phyloP scores from a whole-genome alignment of 1,140 invertebrate genomes.

The Aphis gossypii region DNA sequence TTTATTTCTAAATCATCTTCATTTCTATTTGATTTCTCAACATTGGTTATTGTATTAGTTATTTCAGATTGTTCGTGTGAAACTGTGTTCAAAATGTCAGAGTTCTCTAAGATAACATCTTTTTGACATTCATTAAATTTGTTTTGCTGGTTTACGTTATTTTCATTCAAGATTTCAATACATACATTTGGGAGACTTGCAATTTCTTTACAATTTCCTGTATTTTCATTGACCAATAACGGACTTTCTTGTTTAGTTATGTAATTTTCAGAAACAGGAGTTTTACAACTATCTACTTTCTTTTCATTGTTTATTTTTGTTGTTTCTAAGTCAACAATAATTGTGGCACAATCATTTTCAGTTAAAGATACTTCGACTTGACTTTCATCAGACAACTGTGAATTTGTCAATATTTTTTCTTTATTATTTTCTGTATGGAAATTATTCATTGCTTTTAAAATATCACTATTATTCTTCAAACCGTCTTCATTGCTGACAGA shows the following conservation, averaged over 20 bases:
- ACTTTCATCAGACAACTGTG: not conserved
- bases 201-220: not conserved
- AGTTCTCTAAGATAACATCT: not conserved
- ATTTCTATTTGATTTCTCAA: not conserved
- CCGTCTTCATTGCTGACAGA: too few species aligned
- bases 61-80: not conserved
- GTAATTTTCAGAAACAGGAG: not conserved
- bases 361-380: not conserved
- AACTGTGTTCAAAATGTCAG: not conserved
- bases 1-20: not conserved
- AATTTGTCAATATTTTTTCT: not conserved
- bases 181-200: not conserved
- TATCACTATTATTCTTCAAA: not conserved
- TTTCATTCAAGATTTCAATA: not conserved
- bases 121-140: not conserved
- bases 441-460: not conserved
- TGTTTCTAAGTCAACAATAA: not conserved
- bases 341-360: not conserved
- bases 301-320: not conserved
- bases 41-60: not conserved
- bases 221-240: not conserved
- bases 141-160: not conserved
- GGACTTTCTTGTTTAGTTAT: not conserved
- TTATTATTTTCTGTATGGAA: not conserved
- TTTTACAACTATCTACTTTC: not conserved